Evolutionary conservation across 2,888 invertebrate genomes (phyloP).

Genomic region (Stictocephala bisonia): DNA sequence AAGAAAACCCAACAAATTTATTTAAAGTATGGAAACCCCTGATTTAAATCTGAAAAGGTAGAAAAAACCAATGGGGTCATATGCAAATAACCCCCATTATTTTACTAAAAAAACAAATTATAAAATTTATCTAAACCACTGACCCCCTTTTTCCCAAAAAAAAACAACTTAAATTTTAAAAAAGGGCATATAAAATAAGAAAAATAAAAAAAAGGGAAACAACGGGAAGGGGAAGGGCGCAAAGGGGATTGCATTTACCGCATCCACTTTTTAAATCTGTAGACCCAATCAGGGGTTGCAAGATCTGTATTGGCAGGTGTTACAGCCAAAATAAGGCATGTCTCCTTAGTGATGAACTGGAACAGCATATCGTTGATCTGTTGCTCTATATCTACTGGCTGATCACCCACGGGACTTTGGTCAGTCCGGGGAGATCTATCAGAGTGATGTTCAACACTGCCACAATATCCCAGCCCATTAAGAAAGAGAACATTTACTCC

Average conservation of each 20-base stretch:
- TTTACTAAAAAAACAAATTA: too few relatives aligned
- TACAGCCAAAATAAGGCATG: conserved; percentile 95
- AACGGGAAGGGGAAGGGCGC: conserved; percentile 64
- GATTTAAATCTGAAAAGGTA: too few relatives aligned
- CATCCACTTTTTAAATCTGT: conserved; percentile 97
- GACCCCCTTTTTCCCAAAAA: neutral
- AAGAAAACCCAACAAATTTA: too few relatives aligned
- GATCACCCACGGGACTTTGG: conserved; percentile 98
- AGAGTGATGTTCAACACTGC: conserved; percentile 89
- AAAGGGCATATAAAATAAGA: neutral
- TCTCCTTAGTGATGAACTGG: conserved; percentile 94
- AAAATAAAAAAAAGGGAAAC: neutral
- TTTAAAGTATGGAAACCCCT: too few relatives aligned
- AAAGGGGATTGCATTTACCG: conserved; percentile 85
- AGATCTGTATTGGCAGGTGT: conserved; percentile 98
- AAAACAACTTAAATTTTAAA: neutral
- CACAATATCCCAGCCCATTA: too few relatives aligned
- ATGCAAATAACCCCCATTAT: too few relatives aligned
- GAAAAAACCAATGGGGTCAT: too few relatives aligned
- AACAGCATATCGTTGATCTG: conserved; percentile 96
- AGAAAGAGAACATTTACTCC: too few relatives aligned
- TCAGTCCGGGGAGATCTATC: conserved; percentile 95
- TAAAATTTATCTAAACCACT: neutral
- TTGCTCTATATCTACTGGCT: conserved; percentile 93
- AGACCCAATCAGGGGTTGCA: conserved; percentile 98